Evolutionary conservation across 1,140 invertebrate genomes (phyloP), one percentile per base, ranked within the genome.

Genomic region (Aphelenchoides fujianensis): DNA sequence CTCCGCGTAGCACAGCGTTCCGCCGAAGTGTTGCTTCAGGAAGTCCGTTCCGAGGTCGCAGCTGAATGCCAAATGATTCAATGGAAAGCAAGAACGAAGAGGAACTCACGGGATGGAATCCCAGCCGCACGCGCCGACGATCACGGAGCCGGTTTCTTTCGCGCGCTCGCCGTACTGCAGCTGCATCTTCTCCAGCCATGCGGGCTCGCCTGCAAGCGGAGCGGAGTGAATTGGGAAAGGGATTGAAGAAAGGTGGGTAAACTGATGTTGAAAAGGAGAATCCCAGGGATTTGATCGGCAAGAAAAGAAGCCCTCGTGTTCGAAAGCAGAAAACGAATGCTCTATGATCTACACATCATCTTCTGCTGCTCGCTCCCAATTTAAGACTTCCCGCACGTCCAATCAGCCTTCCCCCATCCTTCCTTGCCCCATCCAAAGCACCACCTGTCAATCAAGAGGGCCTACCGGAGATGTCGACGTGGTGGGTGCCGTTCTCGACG

Each of bases 381-480:
- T n/a, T n/a, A n/a, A n/a, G n/a, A n/a, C n/a, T n/a, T n/a, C n/a
- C n/a, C n/a, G n/a, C n/a, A n/a, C n/a, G n/a, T n/a, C n/a, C n/a
- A n/a, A n/a, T n/a, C n/a, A n/a, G n/a, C n/a, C n/a, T n/a, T n/a
- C n/a, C n/a, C n/a, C n/a, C n/a, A n/a, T n/a, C n/a, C n/a, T n/a
- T n/a, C n/a, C n/a, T n/a, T n/a, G n/a, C n/a, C n/a, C n/a, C n/a
- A n/a, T n/a, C n/a, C n/a, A n/a, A n/a, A n/a, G n/a, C n/a, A n/a
- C n/a, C n/a, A n/a, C n/a, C n/a, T n/a, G n/a, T n/a, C n/a, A n/a
- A n/a, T n/a, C n/a, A n/a, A n/a, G n/a, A 88, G 1, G 92, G 91
- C 86, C 97, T 94, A 12, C 92, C 94, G 84, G 89, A 91, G 19
- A 97, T 90, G 86, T 98, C 95, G 3, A 97, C 88, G 84, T 95